Percentiles rank a stretch among this genome's conserved stretches.
Evolutionary conservation across 2,113 vertebrate species (phyloP).

Genomic region (Taxidea taxus): DNA sequence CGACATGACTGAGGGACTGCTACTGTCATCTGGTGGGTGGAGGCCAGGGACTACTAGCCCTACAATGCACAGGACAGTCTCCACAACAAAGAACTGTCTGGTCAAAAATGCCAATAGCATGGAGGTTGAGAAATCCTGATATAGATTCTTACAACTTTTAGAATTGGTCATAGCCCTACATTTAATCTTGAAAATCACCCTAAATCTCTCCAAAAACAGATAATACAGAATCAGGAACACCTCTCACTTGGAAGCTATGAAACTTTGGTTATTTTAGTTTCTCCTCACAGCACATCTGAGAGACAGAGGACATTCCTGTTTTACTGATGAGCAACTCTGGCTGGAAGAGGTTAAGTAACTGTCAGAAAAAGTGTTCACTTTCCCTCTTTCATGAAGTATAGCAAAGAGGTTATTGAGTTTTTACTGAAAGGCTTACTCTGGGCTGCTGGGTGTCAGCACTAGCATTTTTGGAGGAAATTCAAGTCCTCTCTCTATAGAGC

Average conservation of each 20-base stretch:
- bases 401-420: slow-evolving; percentile 69
- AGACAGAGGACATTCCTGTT: slow-evolving; percentile 58
- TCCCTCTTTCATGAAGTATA: slow-evolving; percentile 62
- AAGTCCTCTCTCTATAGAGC: slow-evolving; percentile 67
- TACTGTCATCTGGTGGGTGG: neutral
- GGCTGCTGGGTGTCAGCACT: slow-evolving; percentile 46
- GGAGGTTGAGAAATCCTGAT: neutral
- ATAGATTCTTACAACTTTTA: neutral
- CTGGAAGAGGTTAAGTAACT: slow-evolving; percentile 73
- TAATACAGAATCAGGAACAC: neutral
- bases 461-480: slow-evolving; percentile 59
- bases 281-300: slow-evolving; percentile 49
- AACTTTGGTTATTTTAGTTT: slow-evolving; percentile 25
- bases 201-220: neutral
- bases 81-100: neutral
- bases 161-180: neutral
- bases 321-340: slow-evolving; percentile 61
- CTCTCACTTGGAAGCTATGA: neutral
- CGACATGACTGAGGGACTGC: accelerated
- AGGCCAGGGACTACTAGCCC: neutral
- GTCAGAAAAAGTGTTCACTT: slow-evolving; percentile 61
- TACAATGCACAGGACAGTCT: no score
- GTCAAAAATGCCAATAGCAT: neutral
- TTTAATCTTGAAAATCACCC: slow-evolving; percentile 15
- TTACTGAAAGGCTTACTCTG: slow-evolving; percentile 59